Evolutionary conservation across 2,888 invertebrate genomes (phyloP).

Genomic region (Parthenolecanium corni): DNA sequence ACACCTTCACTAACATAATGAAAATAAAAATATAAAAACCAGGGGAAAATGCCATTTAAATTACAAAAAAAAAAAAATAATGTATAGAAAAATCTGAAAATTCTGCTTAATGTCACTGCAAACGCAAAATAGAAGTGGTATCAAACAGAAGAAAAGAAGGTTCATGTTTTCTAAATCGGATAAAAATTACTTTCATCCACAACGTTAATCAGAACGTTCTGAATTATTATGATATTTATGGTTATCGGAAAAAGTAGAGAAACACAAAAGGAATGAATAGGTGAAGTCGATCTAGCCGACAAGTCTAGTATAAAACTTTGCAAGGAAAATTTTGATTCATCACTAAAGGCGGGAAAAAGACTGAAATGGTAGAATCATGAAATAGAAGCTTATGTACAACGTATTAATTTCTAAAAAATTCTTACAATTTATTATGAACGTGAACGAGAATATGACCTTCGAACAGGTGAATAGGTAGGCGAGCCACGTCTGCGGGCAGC

Average conservation of each 20-base stretch:
- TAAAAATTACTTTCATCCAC: no score
- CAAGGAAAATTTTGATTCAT: no score
- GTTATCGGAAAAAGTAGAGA: no score
- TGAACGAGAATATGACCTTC: conserved; percentile 69
- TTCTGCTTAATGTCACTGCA: not conserved
- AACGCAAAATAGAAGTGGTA: not conserved
- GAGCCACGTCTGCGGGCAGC: conserved; percentile 69
- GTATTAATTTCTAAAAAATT: no score
- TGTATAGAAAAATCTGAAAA: not conserved
- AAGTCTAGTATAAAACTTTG: no score
- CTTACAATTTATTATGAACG: conserved; percentile 42
- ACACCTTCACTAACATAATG: conserved; percentile 23
- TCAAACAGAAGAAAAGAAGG: no score
- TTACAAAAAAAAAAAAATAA: not conserved
- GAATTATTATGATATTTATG: no score
- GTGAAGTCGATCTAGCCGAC: no score
- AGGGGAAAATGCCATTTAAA: conserved; percentile 6
- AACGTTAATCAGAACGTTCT: no score
- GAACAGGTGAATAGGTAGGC: conserved; percentile 87
- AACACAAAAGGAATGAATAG: no score
- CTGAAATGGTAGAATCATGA: conserved; percentile 6
- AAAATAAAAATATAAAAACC: conserved; percentile 14
- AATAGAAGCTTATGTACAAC: not conserved
- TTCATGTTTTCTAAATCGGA: no score
- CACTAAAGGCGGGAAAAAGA: not conserved